Conservation (phyloP, 1,140 invertebrate species). For the Cydia fagiglandana region DNA sequence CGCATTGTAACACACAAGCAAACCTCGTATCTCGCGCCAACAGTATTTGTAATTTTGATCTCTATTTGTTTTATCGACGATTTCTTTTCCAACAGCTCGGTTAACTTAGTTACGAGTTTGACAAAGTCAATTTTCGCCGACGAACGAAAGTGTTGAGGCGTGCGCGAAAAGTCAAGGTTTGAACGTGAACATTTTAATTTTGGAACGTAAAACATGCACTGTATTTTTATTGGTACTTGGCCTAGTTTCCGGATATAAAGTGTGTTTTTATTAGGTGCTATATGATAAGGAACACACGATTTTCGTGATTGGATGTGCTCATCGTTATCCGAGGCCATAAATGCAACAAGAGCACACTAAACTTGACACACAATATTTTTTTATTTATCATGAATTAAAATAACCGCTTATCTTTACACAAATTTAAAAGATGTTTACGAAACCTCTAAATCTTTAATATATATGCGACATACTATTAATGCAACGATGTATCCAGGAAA, state of each 20-base stretch:
- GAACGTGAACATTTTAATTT: slow-evolving; percentile 1
- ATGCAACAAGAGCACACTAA: too few species aligned
- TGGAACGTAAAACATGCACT: not conserved
- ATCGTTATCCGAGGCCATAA: not conserved
- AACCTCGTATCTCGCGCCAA: not conserved
- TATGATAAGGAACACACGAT: not conserved
- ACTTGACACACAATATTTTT: too few species aligned
- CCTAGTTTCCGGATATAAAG: not conserved
- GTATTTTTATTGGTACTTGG: not conserved
- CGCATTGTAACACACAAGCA: not conserved
- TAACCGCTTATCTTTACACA: too few species aligned
- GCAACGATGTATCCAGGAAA: too few species aligned
- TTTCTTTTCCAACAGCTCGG: not conserved
- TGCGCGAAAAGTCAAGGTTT: slow-evolving; percentile 12
- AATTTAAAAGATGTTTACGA: too few species aligned
- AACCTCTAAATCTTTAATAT: too few species aligned
- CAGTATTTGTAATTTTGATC: not conserved
- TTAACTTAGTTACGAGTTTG: not conserved
- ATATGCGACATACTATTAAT: too few species aligned
- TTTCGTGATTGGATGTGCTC: not conserved
- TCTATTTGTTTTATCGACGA: not conserved
- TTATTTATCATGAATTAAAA: too few species aligned
- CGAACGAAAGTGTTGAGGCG: not conserved
- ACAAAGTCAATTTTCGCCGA: not conserved
- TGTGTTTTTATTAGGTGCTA: not conserved